These are phyloP conservation scores for Lindbergichthys nudifrons DNA, from an alignment of 2,797 vertebrate species.

Conservation along the genomic window DNA sequence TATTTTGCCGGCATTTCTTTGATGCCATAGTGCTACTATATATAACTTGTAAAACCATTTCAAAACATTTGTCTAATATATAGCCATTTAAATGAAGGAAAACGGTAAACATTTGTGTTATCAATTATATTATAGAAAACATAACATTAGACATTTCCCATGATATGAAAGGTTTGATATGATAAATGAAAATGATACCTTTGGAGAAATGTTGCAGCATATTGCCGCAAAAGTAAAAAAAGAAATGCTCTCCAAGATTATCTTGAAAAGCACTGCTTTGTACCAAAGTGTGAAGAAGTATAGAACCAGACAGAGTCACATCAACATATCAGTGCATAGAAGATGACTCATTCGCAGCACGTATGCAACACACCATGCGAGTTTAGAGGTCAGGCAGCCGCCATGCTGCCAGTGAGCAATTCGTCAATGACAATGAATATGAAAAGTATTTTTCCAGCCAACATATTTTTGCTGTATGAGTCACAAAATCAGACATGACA, in stretches of 20 bases:
- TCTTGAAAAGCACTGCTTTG: not conserved
- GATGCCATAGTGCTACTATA: not conserved
- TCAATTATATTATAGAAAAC: not conserved
- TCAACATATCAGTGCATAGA: not conserved
- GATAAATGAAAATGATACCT: not conserved
- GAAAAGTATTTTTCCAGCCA: conserved; percentile 10
- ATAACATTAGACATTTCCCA: not conserved
- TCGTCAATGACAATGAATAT: conserved; percentile 44
- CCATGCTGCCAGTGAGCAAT: conserved; percentile 17
- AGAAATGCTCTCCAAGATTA: too few species aligned
- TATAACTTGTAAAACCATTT: not conserved
- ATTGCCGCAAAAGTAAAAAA: not conserved
- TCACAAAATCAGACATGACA: conserved; percentile 26
- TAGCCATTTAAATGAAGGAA: not conserved
- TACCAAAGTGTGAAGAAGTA: not conserved
- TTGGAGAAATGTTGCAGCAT: not conserved
- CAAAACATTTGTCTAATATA: too few species aligned
- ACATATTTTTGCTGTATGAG: conserved; percentile 19
- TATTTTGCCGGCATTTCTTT: not conserved
- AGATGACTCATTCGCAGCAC: conserved; percentile 46
- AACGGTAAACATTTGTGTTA: not conserved
- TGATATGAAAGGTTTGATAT: not conserved
- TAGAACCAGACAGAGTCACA: conserved; percentile 15
- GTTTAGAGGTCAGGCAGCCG: conserved; percentile 31
- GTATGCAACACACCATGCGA: not conserved